phyloP scores from a whole-genome alignment of 2,888 invertebrate genomes.

The Hirtodrosophila cameraria region DNA sequence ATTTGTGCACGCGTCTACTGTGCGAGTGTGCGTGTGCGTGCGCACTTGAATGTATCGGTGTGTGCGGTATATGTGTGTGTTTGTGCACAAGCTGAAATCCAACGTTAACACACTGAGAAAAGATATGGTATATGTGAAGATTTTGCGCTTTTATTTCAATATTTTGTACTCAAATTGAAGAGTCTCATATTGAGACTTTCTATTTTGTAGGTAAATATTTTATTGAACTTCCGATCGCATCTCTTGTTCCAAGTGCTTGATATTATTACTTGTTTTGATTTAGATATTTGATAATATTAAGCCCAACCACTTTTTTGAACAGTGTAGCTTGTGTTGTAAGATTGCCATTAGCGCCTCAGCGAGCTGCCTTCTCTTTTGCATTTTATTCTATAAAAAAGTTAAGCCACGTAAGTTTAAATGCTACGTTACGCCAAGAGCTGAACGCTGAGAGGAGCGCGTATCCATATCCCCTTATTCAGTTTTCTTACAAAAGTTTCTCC shows the following conservation, averaged over 20 bases:
- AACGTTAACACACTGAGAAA: constrained; percentile 53
- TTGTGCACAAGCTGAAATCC: constrained; percentile 40
- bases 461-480: constrained; percentile 7
- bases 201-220: too few relatives aligned
- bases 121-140: too few relatives aligned
- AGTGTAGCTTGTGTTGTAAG: constrained; percentile 21
- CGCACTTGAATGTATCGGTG: constrained; percentile 10
- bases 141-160: too few relatives aligned
- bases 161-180: too few relatives aligned
- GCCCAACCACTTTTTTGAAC: too few relatives aligned
- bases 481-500: constrained; percentile 22
- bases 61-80: constrained; percentile 16
- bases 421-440: background rate
- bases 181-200: too few relatives aligned
- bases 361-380: background rate
- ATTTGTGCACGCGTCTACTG: constrained; percentile 51
- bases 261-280: too few relatives aligned
- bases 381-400: constrained; percentile 40
- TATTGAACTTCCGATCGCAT: too few relatives aligned
- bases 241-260: too few relatives aligned
- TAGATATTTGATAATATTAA: too few relatives aligned
- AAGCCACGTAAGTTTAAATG: constrained; percentile 28
- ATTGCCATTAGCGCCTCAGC: constrained; percentile 30
- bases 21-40: constrained; percentile 21
- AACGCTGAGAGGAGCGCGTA: background rate